Base-by-base conservation (phyloP, 2,797 vertebrate species). In the Vireo griseus region DNA sequence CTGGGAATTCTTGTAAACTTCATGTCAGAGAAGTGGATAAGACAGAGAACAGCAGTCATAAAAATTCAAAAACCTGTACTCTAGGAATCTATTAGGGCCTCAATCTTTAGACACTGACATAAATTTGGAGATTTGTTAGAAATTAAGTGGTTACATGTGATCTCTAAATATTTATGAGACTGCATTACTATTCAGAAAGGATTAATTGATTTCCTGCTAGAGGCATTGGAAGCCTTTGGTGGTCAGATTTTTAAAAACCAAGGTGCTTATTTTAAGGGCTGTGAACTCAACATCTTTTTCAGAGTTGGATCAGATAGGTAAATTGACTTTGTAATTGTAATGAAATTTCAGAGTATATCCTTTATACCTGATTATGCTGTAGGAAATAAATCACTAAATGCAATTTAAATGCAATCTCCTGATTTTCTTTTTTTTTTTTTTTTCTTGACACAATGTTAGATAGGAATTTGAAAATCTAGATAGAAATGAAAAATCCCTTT, bases 1-100 rank as follows among this genome's bases (percentile, higher is more conserved):
- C 77, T 88, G 79, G 97, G 84, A 96, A 92, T 61, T 82, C 59
- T 86, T 86, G 59, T 94, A 90, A 91, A 75, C 17, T 69, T 96
- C 80, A 63, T 71, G 31, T 83, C 40, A 87, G 83, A 95, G 81
- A 96, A 88, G 87, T 21, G 74, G 80, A 88, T 22, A 71, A 95
- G 69, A 80, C 74, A 88, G 78, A 94, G 82, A 29, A 95, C 77
- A 95, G 75, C 63, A 95, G 95, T 88, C 71, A 92, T 67, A 85
- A 94, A 91, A 85, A 90, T 84, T 91, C 45, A 50, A 80, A 35
- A 92, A 95, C 26, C 33, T 72, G 18, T 74, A 29, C 39, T 24
- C 37, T 48, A 86, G 12, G 39, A 94, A 52, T 52, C 24, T 73
- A 24, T 45, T 45, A 31, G 24, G 42, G 11, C 21, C 58, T 47